Percentiles rank a stretch among this genome's conserved stretches.
phyloP scores from a whole-genome alignment of 2,888 invertebrate species.

The Hypolimnas misippus region DNA sequence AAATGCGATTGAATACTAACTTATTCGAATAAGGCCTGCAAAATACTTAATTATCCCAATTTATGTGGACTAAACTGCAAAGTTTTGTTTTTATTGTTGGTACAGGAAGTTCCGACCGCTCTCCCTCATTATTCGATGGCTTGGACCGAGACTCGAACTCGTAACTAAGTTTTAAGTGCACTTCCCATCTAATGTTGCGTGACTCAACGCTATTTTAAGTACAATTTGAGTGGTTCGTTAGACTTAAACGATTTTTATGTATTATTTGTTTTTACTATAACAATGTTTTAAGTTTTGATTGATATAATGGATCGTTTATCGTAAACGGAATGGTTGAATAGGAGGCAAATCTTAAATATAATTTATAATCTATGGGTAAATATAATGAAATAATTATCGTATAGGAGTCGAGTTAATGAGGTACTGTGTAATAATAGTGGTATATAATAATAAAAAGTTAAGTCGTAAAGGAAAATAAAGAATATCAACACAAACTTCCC shows the following conservation, averaged over 20 bases:
- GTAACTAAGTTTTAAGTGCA: constrained; percentile 41
- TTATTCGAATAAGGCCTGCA: background rate
- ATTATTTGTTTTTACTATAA: background rate
- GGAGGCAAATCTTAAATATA: too few relatives aligned
- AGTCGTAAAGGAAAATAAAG: too few relatives aligned
- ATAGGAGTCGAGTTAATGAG: too few relatives aligned
- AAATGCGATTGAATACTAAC: too few relatives aligned
- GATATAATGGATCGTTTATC: background rate
- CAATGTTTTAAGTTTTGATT: background rate
- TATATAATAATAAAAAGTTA: too few relatives aligned
- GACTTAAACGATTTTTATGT: background rate
- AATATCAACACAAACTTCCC: too few relatives aligned
- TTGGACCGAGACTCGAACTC: constrained; percentile 24
- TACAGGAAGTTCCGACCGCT: constrained; percentile 22
- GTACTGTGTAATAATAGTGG: too few relatives aligned
- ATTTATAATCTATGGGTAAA: too few relatives aligned
- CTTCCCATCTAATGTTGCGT: constrained; percentile 30
- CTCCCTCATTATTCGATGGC: constrained; percentile 33
- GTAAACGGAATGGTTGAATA: background rate
- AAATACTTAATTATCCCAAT: constrained; percentile 6
- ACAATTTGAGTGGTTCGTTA: constrained; percentile 8
- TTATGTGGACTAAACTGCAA: constrained; percentile 1
- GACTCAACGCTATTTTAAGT: constrained; percentile 25
- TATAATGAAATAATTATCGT: too few relatives aligned
- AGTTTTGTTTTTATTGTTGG: constrained; percentile 13